Evolutionary conservation across 2,797 vertebrate genomes (phyloP).

Genomic region (Champsocephalus gunnari): DNA sequence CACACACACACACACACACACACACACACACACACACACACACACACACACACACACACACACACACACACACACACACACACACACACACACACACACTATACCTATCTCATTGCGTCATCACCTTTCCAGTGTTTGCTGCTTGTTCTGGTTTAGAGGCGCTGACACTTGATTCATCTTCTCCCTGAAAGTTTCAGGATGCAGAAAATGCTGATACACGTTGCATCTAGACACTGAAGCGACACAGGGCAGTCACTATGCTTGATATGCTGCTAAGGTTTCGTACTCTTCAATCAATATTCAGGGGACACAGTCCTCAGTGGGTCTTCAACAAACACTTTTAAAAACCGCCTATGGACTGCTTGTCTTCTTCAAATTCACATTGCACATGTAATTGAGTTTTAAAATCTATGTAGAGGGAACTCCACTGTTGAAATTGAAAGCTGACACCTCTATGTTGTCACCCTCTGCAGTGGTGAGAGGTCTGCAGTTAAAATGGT

Average conservation of each 20-base stretch:
- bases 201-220: conserved; percentile 25
- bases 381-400: not conserved
- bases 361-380: not conserved
- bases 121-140: conserved; percentile 15
- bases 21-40: not conserved
- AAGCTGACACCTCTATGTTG: conserved; percentile 23
- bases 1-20: conserved; percentile 3
- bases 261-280: not conserved
- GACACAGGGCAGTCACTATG: not conserved
- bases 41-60: not conserved
- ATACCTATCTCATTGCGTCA: conserved; percentile 2
- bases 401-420: not conserved
- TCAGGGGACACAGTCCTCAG: not conserved
- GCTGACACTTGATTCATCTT: conserved; percentile 40
- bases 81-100: not conserved
- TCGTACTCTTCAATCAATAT: not conserved
- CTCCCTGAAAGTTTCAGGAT: conserved; percentile 29
- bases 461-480: conserved; percentile 28
- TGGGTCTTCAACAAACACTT: not conserved
- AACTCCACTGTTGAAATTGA: not conserved
- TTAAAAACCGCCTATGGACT: not conserved
- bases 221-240: conserved; percentile 22
- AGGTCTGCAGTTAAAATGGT: conserved; percentile 30
- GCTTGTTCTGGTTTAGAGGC: conserved; percentile 21
- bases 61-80: not conserved